phyloP scores from a whole-genome alignment of 1,140 invertebrate species.

The Diachasma alloeum region DNA sequence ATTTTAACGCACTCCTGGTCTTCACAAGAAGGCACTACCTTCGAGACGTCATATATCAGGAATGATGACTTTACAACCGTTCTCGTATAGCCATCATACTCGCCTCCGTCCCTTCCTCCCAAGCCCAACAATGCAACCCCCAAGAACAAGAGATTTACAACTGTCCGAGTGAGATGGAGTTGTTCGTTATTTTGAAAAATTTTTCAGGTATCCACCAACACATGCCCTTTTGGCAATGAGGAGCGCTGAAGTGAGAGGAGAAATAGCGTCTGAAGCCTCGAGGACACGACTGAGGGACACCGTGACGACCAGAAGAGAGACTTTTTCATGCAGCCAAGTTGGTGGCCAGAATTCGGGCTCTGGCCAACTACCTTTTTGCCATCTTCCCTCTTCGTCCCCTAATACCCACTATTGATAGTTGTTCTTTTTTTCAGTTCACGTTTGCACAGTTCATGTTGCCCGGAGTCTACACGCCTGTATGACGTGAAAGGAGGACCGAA shows the following conservation, averaged over 20 bases:
- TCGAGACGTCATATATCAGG: conserved; percentile 37
- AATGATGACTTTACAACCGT: conserved; percentile 42
- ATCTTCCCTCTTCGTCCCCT: neutral
- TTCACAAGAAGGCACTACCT: neutral
- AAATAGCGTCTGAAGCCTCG: neutral
- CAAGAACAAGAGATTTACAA: neutral
- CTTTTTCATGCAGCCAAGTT: neutral
- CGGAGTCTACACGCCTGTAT: neutral
- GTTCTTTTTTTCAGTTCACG: conserved; percentile 11
- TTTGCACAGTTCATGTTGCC: neutral
- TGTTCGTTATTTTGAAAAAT: neutral
- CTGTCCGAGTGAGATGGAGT: neutral
- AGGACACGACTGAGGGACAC: neutral
- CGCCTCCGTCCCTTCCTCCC: conserved; percentile 31
- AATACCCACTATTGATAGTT: neutral
- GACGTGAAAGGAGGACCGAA: neutral
- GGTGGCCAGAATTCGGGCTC: conserved; percentile 34
- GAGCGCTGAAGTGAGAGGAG: neutral
- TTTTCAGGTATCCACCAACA: neutral
- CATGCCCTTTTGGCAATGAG: neutral
- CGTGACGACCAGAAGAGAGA: conserved; percentile 23
- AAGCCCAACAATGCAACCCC: neutral
- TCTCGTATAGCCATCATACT: conserved; percentile 37
- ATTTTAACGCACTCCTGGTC: neutral
- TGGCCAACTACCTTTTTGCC: conserved; percentile 16